These are phyloP conservation scores for Sinocyclocheilus rhinocerous DNA, from an alignment of 2,113 vertebrate genomes.

Conservation along the genomic window DNA sequence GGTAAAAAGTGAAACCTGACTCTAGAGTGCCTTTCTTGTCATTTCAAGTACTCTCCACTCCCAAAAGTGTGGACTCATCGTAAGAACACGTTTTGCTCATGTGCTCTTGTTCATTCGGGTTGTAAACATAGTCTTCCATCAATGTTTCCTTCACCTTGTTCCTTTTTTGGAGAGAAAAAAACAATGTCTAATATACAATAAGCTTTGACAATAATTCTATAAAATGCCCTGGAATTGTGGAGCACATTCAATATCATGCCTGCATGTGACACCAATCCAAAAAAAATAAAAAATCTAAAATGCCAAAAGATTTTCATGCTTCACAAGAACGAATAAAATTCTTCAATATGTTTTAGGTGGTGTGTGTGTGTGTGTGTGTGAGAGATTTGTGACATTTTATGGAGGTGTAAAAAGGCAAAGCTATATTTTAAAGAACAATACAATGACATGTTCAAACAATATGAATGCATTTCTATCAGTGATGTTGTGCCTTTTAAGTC, in stretches of 20 bases:
- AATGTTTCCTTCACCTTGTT: conserved; percentile 48
- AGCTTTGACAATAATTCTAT: neutral
- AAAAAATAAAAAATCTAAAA: neutral
- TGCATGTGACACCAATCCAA: neutral
- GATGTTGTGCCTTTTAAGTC: neutral
- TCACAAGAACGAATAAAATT: conserved; percentile 10
- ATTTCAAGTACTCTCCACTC: conserved; percentile 61
- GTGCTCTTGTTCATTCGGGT: conserved; percentile 38
- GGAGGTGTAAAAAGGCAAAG: conserved; percentile 8
- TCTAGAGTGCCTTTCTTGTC: conserved; percentile 59
- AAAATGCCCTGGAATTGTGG: conserved; percentile 41
- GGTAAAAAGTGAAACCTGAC: conserved; percentile 66
- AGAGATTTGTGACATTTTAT: conserved; percentile 1
- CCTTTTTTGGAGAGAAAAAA: conserved; percentile 17
- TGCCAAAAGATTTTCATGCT: conserved; percentile 11
- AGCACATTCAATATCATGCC: conserved; percentile 28
- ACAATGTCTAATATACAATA: conserved; percentile 27
- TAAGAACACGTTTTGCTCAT: conserved; percentile 20
- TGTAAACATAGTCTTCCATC: conserved; percentile 57
- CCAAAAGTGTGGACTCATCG: conserved; percentile 35
- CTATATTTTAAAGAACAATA: neutral
- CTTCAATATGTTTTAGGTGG: conserved; percentile 4
- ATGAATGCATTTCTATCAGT: conserved; percentile 37
- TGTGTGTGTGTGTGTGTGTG: neutral
- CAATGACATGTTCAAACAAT: neutral